Evolutionary conservation across 1,140 invertebrate genomes (phyloP), one percentile per base, ranked within the genome.

Genomic region (Spodoptera litura): DNA sequence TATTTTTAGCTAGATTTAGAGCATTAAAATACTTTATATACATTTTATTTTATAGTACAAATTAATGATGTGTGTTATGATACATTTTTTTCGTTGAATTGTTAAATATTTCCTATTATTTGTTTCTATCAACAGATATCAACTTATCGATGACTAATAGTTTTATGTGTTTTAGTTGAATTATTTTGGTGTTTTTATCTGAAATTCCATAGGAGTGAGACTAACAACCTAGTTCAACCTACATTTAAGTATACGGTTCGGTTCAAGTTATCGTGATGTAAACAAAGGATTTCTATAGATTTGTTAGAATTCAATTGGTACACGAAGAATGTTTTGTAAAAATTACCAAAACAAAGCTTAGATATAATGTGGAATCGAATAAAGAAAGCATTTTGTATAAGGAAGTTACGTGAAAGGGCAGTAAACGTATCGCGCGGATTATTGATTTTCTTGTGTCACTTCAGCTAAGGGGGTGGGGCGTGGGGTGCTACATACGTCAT

Each of bases 371-470:
- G n/a, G n/a, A 11, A 20, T 49, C 35, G 27, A 2, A 5, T 70
- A 70, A 6, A 52, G 12, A 8, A 27, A 6, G 11, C 51, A 70
- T 53, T 53, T 31, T 27, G 71, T 31, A 10, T 20, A 10, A 61
- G 11, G 12, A 49, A 15, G 13, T 62, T 75, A 75, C 49, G 49
- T 31, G 27, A 59, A 72, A 20, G 64, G 59, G 15, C 15, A n/a
- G 35, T 56, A 56, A 56, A 38, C 27, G 31, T 31, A 25, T 51
- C 27, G 15, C 49, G n/a, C 27, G 35, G 35, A 62, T 49, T 59
- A 92, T 92, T 91, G 88, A 92, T 91, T 92, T 92, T 90, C 85
- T 89, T 88, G 85, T 88, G 88, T 86, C 87, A 89, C 82, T 84
- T 74, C 56, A 31, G 78, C 72, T 71, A 44, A 44, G 38, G 38